A percentile compares a stretch with the other conserved stretches of the same genome.
Conservation (phyloP, 2,797 vertebrate genomes). For the Trachurus trachurus region DNA sequence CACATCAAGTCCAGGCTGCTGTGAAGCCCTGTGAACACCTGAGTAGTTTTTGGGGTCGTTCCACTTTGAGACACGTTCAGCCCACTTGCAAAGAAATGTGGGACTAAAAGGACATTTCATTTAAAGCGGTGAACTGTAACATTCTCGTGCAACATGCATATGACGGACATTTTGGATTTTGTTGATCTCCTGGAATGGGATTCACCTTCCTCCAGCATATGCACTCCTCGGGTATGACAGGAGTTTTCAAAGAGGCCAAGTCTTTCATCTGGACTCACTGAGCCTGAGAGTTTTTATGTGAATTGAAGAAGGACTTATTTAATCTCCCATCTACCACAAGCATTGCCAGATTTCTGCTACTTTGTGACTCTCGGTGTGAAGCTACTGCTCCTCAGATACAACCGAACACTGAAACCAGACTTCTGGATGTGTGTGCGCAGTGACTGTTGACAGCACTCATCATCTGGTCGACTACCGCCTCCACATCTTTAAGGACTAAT, state of each 20-base stretch:
- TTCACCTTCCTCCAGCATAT: slow-evolving; percentile 27
- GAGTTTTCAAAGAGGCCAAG: slow-evolving; percentile 10
- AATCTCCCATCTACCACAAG: slow-evolving; percentile 13
- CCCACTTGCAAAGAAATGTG: slow-evolving; percentile 25
- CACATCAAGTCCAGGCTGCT: slow-evolving; percentile 29
- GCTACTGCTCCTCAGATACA: slow-evolving; percentile 13
- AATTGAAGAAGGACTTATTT: slow-evolving; percentile 44
- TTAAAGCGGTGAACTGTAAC: slow-evolving; percentile 29
- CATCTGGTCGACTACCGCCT: slow-evolving; percentile 37
- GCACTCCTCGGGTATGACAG: slow-evolving; percentile 20
- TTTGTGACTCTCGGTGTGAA: slow-evolving; percentile 37
- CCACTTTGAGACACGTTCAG: slow-evolving; percentile 29
- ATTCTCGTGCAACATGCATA: not conserved
- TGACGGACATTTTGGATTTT: slow-evolving; percentile 55
- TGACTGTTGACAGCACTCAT: slow-evolving; percentile 43
- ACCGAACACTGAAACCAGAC: slow-evolving; percentile 31
- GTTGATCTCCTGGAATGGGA: slow-evolving; percentile 38
- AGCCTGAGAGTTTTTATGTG: slow-evolving; percentile 15
- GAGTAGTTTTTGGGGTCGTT: slow-evolving; percentile 10
- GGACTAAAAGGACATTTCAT: slow-evolving; percentile 23
- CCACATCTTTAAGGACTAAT: slow-evolving; percentile 53
- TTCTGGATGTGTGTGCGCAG: slow-evolving; percentile 34
- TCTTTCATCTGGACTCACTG: slow-evolving; percentile 27
- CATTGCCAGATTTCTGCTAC: slow-evolving; percentile 25
- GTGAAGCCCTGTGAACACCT: slow-evolving; percentile 10